Evolutionary conservation across 2,888 invertebrate genomes (phyloP), one percentile per base, ranked within the genome.

Genomic region (Dilophus febrilis): DNA sequence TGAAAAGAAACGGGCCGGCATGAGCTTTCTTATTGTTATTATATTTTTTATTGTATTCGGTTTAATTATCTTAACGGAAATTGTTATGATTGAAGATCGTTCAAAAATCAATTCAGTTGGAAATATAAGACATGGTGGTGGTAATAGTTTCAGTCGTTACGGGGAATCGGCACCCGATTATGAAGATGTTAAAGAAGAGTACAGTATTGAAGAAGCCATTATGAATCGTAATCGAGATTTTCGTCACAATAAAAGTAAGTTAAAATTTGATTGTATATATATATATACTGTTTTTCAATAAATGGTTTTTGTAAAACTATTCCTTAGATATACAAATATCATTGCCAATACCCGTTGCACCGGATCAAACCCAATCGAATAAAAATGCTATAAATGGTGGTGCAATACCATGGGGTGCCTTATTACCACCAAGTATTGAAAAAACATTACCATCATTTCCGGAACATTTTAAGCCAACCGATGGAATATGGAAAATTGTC

Each of bases 21-120:
- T 86, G 72, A 86, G 85, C 55, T 87, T 88, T 65, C 77, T 87
- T 64, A 80, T 88, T 59, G 86, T 88, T 47, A 74, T 88, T 50
- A 84, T 86, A 69, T 88, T 90, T 64, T 86, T 88, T 61, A 82
- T 80, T 32, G 79, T 90, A 43, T 88, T 88, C 58, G 84, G 84
- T 35, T 70, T 86, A 51, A 88, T 88, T 53, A 78, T 88, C 45
- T 70, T 88, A 49, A 86, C 87, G 45, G 87, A 88, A 65, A 78
- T 87, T 42, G 58, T 63, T 43, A 62, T 62, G 61, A 61, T 63
- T 50, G 62, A 77, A 56, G 74, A 74, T 48, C 62, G 69, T 45
- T 68, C 70, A 37, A 69, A 70, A 37, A n/a, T 16, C 17, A 19
- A 16, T 18, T 65, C 66, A 28, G 64, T 66, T 46, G 65, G 68